Base-by-base conservation (phyloP, 2,888 invertebrate genomes). In the Isoperla grammatica region DNA sequence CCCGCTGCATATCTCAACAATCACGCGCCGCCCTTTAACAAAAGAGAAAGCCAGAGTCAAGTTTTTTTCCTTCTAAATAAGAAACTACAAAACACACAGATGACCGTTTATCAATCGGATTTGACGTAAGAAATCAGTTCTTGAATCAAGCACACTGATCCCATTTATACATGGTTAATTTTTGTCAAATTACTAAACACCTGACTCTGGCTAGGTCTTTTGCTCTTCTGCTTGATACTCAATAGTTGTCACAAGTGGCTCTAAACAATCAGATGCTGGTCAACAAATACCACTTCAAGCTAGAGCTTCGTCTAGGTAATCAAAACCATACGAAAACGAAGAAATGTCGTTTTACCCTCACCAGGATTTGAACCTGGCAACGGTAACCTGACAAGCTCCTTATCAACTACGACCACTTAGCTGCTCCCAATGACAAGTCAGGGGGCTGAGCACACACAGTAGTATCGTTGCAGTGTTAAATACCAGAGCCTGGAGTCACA, bases 11-110 rank as follows among this genome's bases (percentile, higher is more conserved):
- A 64, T 49, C 56, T 59, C 58, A 46, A 63, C 56, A 56, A 61
- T 53, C 73, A 73, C 71, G 74, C 76, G 77, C 77, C 81, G 84
- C 85, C 87, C 86, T 64, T 64, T 40, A 85, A 82, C 84, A 85
- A 83, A 64, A 64, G 81, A 83, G 83, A 84, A 83, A 88, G 87
- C 89, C 88, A 87, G 86, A 86, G 88, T 88, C 88, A 85, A 84
- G 84, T 39, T 37, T 53, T 53, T 53, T 37, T 53, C 35, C 17
- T 19, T 15, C 15, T 11, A 17, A 45, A 17, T 13, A 17, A 45
- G 45, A 17, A n/a, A 45, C n/a, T 11, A 45, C 17, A 45, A 45
- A 45, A 45, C n/a, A 45, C 15, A 45, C 5, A 19, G 4, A 17
- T 8, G 29, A 8, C 8, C 29, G 29, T 29, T 29, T 29, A 29